Base-by-base conservation (phyloP, 1,140 invertebrate species). In the Drosophila oshimai region DNA sequence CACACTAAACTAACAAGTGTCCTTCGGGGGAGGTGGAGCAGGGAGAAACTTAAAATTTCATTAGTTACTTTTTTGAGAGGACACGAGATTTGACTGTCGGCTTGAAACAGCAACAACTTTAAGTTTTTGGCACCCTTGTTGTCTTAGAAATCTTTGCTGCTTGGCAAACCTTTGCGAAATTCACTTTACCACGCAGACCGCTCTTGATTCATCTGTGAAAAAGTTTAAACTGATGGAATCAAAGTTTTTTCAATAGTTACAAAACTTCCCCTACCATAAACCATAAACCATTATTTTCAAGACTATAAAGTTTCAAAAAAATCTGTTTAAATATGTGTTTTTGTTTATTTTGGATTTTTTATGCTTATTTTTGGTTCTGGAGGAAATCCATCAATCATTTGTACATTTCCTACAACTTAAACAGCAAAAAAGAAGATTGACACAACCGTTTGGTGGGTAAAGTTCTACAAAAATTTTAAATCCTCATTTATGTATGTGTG, bases 11-110 rank as follows among this genome's bases (percentile, higher is more conserved):
- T 34, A 22, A 29, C 67, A 44, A 47, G 33, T 28, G 17, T 26
- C 5, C 5, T 5, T 1, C 3, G 6, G 31, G 15, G 41, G 26
- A 24, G 6, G 12, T 31, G 47, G 9, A 7, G n/a, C 7, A 3
- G 31, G 31, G 10, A 37, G 29, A 71, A 71, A 71, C 68, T 71
- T 70, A 37, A 71, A 71, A 70, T 71, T 65, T 71, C 67, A 57
- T 71, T 70, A 71, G 61, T 64, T 65, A 65, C 61, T 64, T 65
- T 65, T 65, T 64, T 65, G 58, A 64, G 61, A 46, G 60, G 61
- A 65, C 61, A 49, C 18, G 15, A 5, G 58, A 42, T 64, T 64
- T 49, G 41, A 42, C 61, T 65, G 58, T 62, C 58, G 42, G 28
- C 37, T 62, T 15, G 7, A 7, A 58, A 13, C 22, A 34, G 20